Evolutionary conservation across 2,888 invertebrate species (phyloP), one percentile per base, ranked within the genome.

Genomic region (Nebria salina): DNA sequence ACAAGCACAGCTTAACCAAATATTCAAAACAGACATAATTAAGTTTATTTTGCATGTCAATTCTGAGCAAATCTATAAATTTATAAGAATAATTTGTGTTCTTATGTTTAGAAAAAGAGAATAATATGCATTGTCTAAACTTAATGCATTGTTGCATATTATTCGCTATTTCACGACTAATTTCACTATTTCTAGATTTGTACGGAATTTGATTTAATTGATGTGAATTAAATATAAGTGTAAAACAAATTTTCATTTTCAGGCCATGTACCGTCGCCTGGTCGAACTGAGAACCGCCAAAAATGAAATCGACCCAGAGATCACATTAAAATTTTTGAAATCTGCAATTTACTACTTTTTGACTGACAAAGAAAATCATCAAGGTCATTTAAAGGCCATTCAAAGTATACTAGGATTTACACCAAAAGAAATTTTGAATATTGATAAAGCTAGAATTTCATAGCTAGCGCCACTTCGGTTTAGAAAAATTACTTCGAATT

Each of bases 331-430:
- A 89, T 97, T 97, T 90, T 92, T 97, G 83, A 97, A 97, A 89
- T 97, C 97, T 83, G 97, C 97, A 77, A 93, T 97, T 86, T 97
- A 96, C 88, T 97, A 97, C 88, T 97, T 97, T 89, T 91, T 97
- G 82, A 95, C 97, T 2, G 97, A 97, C 87, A 94, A 94, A 85
- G 96, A 97, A 87, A 96, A 97, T 87, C 94, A 95, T 79, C 95
- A 95, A 85, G 96, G 96, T 15, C 97, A 97, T 88, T 91, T 97
- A 82, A 93, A 93, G 86, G 97, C 97, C 76, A 97, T 97, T 84
- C 96, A 97, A 89, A 97, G 96, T 88, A 97, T 97, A 86, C 91
- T 97, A 85, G 96, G 96, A 82, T 97, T 96, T 88, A 94, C 93
- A n/a, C 94, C 95, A 81, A 91, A 91, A 76, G 96, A 96, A 88